Evolutionary conservation across 2,113 vertebrate species (phyloP), one percentile per base, ranked within the genome.

Genomic region (Ursus arctos): DNA sequence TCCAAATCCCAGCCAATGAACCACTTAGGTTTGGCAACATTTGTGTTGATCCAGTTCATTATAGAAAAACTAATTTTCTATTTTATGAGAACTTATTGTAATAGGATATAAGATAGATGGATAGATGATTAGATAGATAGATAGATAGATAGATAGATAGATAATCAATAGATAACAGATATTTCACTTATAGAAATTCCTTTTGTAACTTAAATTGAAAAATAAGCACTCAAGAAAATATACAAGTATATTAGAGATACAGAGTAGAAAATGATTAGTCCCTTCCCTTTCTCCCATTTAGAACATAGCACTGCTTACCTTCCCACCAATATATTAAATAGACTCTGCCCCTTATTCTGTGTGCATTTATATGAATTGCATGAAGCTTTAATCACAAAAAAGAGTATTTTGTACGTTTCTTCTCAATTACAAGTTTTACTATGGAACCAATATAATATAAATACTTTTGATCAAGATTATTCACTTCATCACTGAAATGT

Each of bases 331-430:
- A 80, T 49, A 86, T 28, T 84, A 13, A 82, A 61, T 55, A 89
- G 2, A 53, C 4, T 81, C 47, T 80, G 33, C 26, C 1, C 24
- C n/a, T 95, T 82, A 43, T 69, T 95, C 76, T 69, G 40, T n/a
- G 5, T 86, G 12, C 26, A 82, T 65, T 51, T 93, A 82, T 71
- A 94, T 76, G 21, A 87, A 87, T 65, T 94, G 57, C 4, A 43
- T 80, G 33, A 96, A 91, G 12, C 8, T 95, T 53, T 61, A 95
- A 93, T 67, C 16, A 47, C n/a, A 57, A 85, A 69, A n/a, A 72
- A 85, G 26, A 51, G 12, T 31, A 76, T 83, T 76, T 76, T 77
- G 24, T 2, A 53, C 57, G 79, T 67, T 90, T 55, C 13, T 91
- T 59, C 36, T 88, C 3, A 77, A 22, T 91, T 49, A 69, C 13